Percentiles rank a stretch among this genome's conserved stretches.
phyloP scores from a whole-genome alignment of 2,797 vertebrate genomes.

The Vultur gryphus region DNA sequence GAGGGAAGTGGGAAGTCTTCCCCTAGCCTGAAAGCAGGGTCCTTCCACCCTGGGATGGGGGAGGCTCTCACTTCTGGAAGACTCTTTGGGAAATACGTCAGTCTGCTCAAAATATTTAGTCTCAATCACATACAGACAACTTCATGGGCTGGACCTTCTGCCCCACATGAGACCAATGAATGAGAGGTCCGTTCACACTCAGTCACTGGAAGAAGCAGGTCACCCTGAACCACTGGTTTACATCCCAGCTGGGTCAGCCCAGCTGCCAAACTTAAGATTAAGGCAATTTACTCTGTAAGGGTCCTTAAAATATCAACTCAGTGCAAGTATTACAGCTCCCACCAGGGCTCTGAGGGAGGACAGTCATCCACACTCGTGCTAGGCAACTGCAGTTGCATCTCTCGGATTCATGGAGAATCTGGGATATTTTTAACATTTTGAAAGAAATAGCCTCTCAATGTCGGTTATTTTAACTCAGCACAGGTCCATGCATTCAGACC shows the following conservation, averaged over 20 bases:
- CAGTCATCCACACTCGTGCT: not conserved
- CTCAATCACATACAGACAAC: not conserved
- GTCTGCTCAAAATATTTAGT: not conserved
- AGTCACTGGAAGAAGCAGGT: not conserved
- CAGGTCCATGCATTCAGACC: not conserved
- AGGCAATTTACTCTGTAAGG: not conserved
- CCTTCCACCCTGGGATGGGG: not conserved
- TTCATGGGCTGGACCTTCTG: not conserved
- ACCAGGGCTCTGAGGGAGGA: conserved; percentile 22
- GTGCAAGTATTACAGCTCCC: not conserved
- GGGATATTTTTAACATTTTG: conserved; percentile 36
- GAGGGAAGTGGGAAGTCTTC: not conserved
- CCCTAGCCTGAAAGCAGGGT: not conserved
- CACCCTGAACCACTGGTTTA: not conserved
- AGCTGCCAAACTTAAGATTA: not conserved
- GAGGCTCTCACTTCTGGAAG: not conserved
- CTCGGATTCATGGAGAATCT: not conserved
- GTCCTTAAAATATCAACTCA: conserved; percentile 4
- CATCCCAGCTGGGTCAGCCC: not conserved
- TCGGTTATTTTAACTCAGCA: not conserved
- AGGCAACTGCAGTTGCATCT: conserved; percentile 5
- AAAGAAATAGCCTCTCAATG: not conserved
- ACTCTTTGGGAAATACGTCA: not conserved
- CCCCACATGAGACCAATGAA: not conserved
- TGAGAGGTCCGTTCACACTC: not conserved